Conservation (phyloP, 2,888 invertebrate genomes). For the Platycnemis pennipes region DNA sequence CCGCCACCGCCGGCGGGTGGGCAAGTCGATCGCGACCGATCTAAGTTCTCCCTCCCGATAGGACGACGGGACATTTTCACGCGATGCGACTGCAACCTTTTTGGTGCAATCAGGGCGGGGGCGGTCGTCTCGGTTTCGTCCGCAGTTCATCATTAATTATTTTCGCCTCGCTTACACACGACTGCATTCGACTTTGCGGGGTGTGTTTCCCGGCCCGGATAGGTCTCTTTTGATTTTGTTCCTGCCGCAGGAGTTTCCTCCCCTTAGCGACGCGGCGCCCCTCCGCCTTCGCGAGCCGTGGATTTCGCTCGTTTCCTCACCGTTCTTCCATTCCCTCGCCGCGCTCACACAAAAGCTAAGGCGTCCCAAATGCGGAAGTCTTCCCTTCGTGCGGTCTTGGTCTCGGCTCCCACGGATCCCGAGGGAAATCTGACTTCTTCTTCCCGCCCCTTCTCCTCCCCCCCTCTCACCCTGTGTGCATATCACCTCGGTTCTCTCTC, state of each 20-base stretch:
- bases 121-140: not conserved
- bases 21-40: not conserved
- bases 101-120: not conserved
- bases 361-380: slow-evolving; percentile 53
- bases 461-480: not conserved
- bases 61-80: not conserved
- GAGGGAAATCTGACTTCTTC: slow-evolving; percentile 22
- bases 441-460: not conserved
- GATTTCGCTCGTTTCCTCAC: not conserved
- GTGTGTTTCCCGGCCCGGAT: not conserved
- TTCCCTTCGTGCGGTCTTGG: not conserved
- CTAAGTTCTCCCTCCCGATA: not conserved
- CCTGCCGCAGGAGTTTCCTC: not conserved
- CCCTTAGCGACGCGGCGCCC: not conserved
- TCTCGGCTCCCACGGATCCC: slow-evolving; percentile 26
- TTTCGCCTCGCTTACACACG: not conserved
- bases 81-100: not conserved
- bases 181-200: not conserved
- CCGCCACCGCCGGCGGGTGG: not conserved
- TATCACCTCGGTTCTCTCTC: not conserved
- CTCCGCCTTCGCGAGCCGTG: not conserved
- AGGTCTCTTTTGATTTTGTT: not conserved
- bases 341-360: not conserved
- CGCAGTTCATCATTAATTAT: slow-evolving; percentile 6
- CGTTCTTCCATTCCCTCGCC: not conserved